A percentile compares a stretch with the other conserved stretches of the same genome.
Conservation (phyloP, 2,113 vertebrate genomes). For the Petaurus breviceps region DNA sequence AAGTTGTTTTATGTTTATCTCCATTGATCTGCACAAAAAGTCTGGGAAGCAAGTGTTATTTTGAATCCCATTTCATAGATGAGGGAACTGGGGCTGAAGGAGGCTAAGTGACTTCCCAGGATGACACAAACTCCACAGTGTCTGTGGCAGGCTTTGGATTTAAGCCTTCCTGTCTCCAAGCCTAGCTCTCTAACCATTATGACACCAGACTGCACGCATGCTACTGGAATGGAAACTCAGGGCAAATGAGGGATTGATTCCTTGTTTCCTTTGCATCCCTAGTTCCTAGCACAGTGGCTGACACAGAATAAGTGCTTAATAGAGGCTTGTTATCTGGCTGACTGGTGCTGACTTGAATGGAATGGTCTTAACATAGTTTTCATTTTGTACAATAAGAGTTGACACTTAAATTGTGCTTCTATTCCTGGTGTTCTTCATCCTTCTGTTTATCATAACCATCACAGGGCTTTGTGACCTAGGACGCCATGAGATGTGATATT, state of each 20-base stretch:
- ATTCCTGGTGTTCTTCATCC: neutral
- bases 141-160: neutral
- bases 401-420: neutral
- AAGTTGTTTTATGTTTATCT: neutral
- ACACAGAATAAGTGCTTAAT: neutral
- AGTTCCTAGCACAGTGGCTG: neutral
- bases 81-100: neutral
- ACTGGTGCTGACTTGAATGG: neutral
- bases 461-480: neutral
- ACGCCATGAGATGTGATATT: neutral
- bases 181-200: neutral
- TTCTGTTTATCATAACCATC: neutral
- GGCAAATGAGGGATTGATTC: neutral
- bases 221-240: neutral
- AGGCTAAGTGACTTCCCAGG: neutral
- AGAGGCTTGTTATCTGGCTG: neutral
- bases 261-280: neutral
- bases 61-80: neutral
- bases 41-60: neutral
- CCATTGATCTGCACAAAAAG: neutral
- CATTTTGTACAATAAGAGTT: neutral
- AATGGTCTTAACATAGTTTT: neutral
- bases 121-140: neutral
- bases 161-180: neutral
- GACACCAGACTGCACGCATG: neutral